Base-by-base conservation (phyloP, 2,113 vertebrate genomes). In the Plectropomus leopardus region DNA sequence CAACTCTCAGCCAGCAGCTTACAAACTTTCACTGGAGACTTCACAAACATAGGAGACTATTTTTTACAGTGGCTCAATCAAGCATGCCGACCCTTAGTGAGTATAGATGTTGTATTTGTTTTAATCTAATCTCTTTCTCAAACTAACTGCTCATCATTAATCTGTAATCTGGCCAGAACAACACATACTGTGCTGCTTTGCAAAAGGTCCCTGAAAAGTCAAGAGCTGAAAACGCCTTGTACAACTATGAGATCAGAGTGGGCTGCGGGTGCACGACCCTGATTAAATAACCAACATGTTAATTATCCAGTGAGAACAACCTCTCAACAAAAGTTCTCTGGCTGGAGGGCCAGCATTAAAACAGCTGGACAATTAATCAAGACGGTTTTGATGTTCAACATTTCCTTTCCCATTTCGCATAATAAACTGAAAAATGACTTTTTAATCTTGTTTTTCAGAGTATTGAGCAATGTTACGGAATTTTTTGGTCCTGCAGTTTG, bases 1-100 rank as follows among this genome's bases (percentile, higher is more conserved):
- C 45, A 65, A 80, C 51, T 84, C 74, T 73, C 77, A 86, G 64
- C 54, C 34, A 55, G 72, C 61, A 76, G 66, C 51, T 42, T 7
- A 45, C 70, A 44, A 63, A 72, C 66, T 69, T 70, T 60, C 34
- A 71, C 67, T 15, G 6, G 24, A 78, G 65, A 71, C 30, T 70
- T 61, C 24, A 67, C 45, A 72, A 60, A 50, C 55, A 55, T 10
- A 34, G 19, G 23, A 28, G 45, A 21, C 61, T 11, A 23, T 11
- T 44, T 66, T 71, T 34, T 26, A 54, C 24, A 71, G 44, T 14
- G 11, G 24, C 36, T 85, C 34, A 71, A 32, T 61, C 55, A 67
- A 63, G n/a, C 59, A 21, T 13, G 61, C 67, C 9, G 13, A 80
- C 15, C 17, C 23, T 15, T 26, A 40, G 48, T 26, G 40, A 34